A percentile compares a stretch with the other conserved stretches of the same genome.
Conservation (phyloP, 2,888 invertebrate species). For the Acronicta psi region DNA sequence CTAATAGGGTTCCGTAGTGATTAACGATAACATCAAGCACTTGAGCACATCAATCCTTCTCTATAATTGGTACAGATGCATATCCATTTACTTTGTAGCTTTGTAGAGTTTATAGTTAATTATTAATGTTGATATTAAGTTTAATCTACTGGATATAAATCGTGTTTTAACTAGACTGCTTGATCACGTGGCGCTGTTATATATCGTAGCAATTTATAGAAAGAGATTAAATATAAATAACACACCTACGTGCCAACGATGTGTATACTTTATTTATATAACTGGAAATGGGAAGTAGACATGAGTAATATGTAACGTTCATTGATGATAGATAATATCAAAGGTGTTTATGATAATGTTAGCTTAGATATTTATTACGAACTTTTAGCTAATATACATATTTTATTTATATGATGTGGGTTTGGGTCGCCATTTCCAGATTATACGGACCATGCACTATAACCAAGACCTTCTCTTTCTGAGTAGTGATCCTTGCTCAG, state of each 20-base stretch:
- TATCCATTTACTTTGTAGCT: slow-evolving; percentile 50
- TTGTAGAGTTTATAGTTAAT: slow-evolving; percentile 43
- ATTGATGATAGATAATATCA: slow-evolving; percentile 2
- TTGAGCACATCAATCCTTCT: slow-evolving; percentile 38
- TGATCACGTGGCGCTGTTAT: slow-evolving; percentile 31
- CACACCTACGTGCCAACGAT: slow-evolving; percentile 16
- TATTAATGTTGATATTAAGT: slow-evolving; percentile 39
- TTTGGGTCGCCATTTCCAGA: no score
- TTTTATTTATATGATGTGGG: no score
- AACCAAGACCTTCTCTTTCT: no score
- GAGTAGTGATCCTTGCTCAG: no score
- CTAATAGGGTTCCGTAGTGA: slow-evolving; percentile 55
- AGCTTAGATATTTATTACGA: not conserved
- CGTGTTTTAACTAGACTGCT: slow-evolving; percentile 28
- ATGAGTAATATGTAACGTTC: not conserved
- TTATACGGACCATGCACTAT: not conserved
- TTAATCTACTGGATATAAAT: slow-evolving; percentile 45
- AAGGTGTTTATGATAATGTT: not conserved
- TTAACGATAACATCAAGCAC: slow-evolving; percentile 48
- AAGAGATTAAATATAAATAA: slow-evolving; percentile 30
- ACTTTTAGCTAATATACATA: no score
- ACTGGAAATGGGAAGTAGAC: slow-evolving; percentile 4
- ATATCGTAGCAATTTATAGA: slow-evolving; percentile 30
- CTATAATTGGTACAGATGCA: slow-evolving; percentile 50
- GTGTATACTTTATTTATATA: slow-evolving; percentile 11